Conservation (phyloP, 2,888 invertebrate species). For the Euphydryas editha region DNA sequence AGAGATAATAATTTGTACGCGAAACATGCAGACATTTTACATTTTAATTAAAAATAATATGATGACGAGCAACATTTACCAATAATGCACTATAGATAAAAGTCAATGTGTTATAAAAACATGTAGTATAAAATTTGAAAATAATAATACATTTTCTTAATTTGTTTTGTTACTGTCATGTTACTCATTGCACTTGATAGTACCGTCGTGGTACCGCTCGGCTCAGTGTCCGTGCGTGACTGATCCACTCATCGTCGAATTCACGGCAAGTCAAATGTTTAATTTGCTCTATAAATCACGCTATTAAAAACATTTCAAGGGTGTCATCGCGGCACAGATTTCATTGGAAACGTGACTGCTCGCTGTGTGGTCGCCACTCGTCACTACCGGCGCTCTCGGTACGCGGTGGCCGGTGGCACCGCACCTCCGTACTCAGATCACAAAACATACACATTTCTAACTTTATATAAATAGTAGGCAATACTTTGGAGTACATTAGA, state of each 20-base stretch:
- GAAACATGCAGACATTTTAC: background rate
- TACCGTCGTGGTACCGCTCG: slow-evolving; percentile 34
- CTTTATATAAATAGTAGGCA: slow-evolving; percentile 19
- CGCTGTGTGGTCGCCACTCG: slow-evolving; percentile 69
- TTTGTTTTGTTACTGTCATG: slow-evolving; percentile 4
- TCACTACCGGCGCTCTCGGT: slow-evolving; percentile 1
- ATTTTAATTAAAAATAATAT: too few species aligned
- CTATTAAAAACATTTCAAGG: slow-evolving; percentile 83
- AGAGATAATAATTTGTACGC: background rate
- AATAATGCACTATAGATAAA: too few species aligned
- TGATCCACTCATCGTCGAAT: slow-evolving; percentile 80
- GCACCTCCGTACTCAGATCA: background rate
- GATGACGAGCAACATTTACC: too few species aligned
- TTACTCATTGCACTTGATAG: slow-evolving; percentile 20
- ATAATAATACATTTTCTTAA: background rate
- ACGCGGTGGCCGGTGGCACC: slow-evolving; percentile 19
- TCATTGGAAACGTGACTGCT: slow-evolving; percentile 79
- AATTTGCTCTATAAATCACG: slow-evolving; percentile 84
- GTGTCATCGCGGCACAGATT: slow-evolving; percentile 79
- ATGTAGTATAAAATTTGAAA: background rate
- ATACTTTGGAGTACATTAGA: slow-evolving; percentile 9
- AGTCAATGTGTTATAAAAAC: too few species aligned
- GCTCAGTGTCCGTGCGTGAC: slow-evolving; percentile 75
- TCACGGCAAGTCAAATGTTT: slow-evolving; percentile 84
- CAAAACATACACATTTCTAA: slow-evolving; percentile 18